phyloP scores from a whole-genome alignment of 2,797 vertebrate genomes.

The Psittacula echo region DNA sequence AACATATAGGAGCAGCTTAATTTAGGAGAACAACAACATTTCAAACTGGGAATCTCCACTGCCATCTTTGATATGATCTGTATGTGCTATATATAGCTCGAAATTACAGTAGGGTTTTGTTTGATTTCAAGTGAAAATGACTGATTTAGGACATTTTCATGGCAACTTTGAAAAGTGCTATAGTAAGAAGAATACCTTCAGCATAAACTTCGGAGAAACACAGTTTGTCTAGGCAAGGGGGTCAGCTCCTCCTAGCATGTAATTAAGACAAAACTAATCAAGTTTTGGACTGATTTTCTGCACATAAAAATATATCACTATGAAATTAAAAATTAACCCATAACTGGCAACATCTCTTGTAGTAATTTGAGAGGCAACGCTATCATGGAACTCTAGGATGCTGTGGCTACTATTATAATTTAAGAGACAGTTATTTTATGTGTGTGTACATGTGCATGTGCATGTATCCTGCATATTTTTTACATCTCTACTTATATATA shows the following conservation, averaged over 20 bases:
- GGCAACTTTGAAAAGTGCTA: neutral
- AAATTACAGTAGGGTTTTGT: neutral
- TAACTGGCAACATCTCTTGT: neutral
- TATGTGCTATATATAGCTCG: neutral
- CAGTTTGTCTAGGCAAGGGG: neutral
- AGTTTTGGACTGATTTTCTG: neutral
- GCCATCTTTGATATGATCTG: neutral
- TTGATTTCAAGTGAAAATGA: neutral
- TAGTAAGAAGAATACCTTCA: neutral
- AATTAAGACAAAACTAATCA: neutral
- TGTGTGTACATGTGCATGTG: rapidly evolving
- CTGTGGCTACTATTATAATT: neutral
- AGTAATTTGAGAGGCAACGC: neutral
- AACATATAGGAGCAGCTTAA: neutral
- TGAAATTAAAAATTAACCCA: neutral
- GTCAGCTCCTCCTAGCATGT: neutral
- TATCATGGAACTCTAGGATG: neutral
- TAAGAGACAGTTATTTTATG: neutral
- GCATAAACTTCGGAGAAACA: neutral
- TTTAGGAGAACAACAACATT: neutral
- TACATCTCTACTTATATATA: neutral
- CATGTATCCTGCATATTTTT: neutral
- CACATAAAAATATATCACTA: neutral
- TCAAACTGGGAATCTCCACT: neutral
- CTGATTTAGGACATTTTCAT: neutral